Conservation (phyloP, 2,113 vertebrate species). For the Sapajus apella region DNA sequence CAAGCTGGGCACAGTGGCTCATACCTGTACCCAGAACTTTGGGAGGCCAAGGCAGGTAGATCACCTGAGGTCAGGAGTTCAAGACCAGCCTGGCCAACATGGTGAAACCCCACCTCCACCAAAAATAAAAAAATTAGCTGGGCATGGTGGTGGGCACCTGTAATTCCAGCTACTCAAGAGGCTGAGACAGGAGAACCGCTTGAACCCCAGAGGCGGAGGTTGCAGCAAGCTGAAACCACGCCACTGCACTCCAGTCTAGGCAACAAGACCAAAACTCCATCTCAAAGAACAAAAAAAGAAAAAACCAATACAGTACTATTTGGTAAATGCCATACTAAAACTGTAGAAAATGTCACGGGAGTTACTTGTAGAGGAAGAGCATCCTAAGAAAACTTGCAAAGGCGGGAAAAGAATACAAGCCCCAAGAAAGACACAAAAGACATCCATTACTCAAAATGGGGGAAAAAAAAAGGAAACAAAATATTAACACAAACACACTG, state of each 20-base stretch:
- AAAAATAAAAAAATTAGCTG: no score
- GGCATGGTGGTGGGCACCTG: no score
- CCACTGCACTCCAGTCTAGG: no score
- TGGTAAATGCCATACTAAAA: not conserved
- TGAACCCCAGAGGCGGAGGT: no score
- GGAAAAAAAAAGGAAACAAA: not conserved
- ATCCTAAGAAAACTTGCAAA: not conserved
- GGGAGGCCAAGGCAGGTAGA: not conserved
- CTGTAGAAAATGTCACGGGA: not conserved
- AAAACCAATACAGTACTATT: not conserved
- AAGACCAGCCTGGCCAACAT: no score
- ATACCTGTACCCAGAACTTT: not conserved
- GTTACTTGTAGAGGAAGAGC: not conserved
- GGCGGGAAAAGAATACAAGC: not conserved
- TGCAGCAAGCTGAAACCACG: no score
- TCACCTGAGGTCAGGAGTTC: no score
- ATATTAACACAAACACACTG: constrained; percentile 2
- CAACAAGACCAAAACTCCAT: no score
- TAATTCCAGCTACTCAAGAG: no score
- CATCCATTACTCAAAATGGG: not conserved
- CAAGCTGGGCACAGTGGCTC: not conserved
- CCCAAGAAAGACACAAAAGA: not conserved
- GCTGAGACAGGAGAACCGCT: no score
- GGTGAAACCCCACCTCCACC: no score
- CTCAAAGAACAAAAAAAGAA: not conserved